Conservation (phyloP, 2,113 vertebrate genomes). For the Deroptyus accipitrinus region DNA sequence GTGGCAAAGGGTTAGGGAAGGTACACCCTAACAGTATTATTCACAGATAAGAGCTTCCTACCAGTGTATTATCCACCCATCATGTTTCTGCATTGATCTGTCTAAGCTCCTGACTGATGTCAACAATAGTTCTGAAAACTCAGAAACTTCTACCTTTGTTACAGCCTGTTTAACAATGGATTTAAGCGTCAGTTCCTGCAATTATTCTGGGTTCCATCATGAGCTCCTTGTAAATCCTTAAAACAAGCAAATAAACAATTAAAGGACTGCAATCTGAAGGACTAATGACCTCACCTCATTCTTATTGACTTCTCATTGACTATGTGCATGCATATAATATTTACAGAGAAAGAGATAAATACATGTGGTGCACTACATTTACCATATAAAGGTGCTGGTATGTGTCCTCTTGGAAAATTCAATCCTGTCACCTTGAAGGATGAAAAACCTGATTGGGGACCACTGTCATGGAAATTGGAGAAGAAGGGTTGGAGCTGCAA, state of each 20-base stretch:
- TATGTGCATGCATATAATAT: not conserved
- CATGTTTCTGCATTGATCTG: accelerated
- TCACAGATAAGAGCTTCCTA: not conserved
- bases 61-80: not conserved
- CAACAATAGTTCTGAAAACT: not conserved
- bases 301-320: not conserved
- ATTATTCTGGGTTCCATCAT: not conserved
- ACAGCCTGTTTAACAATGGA: not conserved
- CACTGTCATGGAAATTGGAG: not conserved
- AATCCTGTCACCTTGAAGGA: not conserved
- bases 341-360: not conserved
- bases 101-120: not conserved
- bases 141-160: not conserved
- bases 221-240: not conserved
- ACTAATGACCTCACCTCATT: not conserved
- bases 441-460: not conserved
- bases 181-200: not conserved
- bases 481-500: not conserved
- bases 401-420: not conserved
- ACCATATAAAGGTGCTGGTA: not conserved
- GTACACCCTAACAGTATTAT: accelerated
- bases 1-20: not conserved
- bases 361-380: not conserved
- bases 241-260: not conserved
- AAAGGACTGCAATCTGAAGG: not conserved